Evolutionary conservation across 2,888 invertebrate genomes (phyloP).

Genomic region (Marronus borbonicus): DNA sequence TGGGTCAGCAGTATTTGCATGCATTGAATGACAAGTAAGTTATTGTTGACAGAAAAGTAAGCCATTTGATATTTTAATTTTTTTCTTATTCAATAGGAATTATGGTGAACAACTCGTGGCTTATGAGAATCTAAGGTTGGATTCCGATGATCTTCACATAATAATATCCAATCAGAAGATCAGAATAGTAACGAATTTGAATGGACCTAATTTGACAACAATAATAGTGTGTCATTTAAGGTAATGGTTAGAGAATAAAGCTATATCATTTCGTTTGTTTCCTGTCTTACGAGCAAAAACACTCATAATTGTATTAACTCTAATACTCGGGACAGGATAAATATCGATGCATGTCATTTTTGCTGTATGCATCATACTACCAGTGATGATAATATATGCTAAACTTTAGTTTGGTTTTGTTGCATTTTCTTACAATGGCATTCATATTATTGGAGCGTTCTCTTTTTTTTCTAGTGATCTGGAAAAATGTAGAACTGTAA

Average conservation of each 20-base stretch:
- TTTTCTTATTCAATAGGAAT: slow-evolving; percentile 69
- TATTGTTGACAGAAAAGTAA: background rate
- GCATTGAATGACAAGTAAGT: slow-evolving; percentile 67
- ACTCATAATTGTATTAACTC: too few relatives aligned
- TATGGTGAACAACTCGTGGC: slow-evolving; percentile 87
- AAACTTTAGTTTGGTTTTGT: too few relatives aligned
- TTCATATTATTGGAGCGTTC: too few relatives aligned
- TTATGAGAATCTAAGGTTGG: slow-evolving; percentile 83
- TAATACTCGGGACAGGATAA: too few relatives aligned
- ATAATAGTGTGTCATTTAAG: slow-evolving; percentile 78
- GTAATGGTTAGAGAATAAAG: slow-evolving; percentile 63
- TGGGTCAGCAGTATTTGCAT: slow-evolving; percentile 85
- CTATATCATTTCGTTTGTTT: background rate
- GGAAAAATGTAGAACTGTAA: slow-evolving; percentile 77
- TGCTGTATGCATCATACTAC: too few relatives aligned
- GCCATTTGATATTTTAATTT: background rate
- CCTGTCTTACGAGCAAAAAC: too few relatives aligned
- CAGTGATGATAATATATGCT: too few relatives aligned
- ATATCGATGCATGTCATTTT: too few relatives aligned
- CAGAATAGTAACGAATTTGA: slow-evolving; percentile 79
- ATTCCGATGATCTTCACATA: slow-evolving; percentile 86
- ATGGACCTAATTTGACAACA: slow-evolving; percentile 71
- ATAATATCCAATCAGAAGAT: slow-evolving; percentile 84
- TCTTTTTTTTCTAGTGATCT: slow-evolving; percentile 72
- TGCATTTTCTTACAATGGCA: too few relatives aligned